Evolutionary conservation across 2,797 vertebrate genomes (phyloP), one percentile per base, ranked within the genome.

Genomic region (Botia kubotai): DNA sequence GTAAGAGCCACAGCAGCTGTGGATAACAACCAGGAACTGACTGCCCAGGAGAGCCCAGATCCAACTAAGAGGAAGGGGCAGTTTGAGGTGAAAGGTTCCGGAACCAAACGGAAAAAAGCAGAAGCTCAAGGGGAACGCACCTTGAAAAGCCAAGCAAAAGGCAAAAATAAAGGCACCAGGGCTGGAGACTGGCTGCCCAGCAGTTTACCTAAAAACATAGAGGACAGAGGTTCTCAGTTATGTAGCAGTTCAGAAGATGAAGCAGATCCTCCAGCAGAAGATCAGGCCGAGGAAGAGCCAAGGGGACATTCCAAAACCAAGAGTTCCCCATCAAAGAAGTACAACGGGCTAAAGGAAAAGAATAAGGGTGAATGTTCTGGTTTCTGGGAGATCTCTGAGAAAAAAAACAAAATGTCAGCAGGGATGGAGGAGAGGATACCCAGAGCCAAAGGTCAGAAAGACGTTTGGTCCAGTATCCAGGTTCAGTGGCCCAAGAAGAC

Each of bases 401-500:
- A 99, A 88, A 95, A 95, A 89, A 93, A 94, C 87, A 99, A 98
- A 86, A 92, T 95, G 79, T 83, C 96, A 4, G 95, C 90, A 79
- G 94, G 94, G 74, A 94, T 94, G 46, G 97, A 98, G 84, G 96
- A 97, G 77, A 92, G 95, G 86, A 94, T 94, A 0, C 94, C 95
- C 8, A 93, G 95, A 0, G 84, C 92, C 0, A 99, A 99, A 92
- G 97, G 98, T 83, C 95, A 97, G 63, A 99, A 99, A 89, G 98
- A 99, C 1, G 98, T 99, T 65, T 99, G 98, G 98, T 99, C 98
- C 72, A 99, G 97, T 92, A 99, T 99, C 88, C 97, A 99, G 90
- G 96, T 96, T 3, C 98, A 99, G 53, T 99, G 98, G 98, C 98
- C 98, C 0, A 99, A 99, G 90, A 98, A 99, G 84, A 99, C 96